Base-by-base conservation (phyloP, 2,888 invertebrate genomes). In the Heliconius ismenius region DNA sequence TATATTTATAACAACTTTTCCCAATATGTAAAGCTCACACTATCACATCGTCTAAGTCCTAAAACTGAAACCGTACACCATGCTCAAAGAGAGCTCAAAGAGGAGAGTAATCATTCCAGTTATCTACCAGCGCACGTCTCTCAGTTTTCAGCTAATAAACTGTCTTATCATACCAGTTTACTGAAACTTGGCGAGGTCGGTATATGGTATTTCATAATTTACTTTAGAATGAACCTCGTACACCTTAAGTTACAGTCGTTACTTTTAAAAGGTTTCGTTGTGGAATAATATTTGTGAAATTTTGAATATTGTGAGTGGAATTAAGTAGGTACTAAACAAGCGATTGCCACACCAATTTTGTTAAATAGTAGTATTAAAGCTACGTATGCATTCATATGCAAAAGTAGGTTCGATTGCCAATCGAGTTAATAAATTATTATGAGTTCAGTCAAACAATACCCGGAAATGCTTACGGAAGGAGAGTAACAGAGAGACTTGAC, bases 91-190 rank as follows among this genome's bases (percentile, higher is more conserved):
- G 32, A 9, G 28, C 68, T 18, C 32, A 7, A 32, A 32, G 32
- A 32, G 3, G 26, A 70, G 54, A 36, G 70, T 69, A 69, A 75
- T 62, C 62, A 63, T 62, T 63, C 63, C 32, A 13, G 62, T 75
- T 75, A 63, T 75, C 32, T 75, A 49, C 62, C 62, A 49, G 32
- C 21, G 62, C 75, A 75, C 75, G 49, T 69, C 62, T 32, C 49
- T 36, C 63, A 32, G 62, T 75, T 75, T 62, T 69, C 68, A 75
- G 75, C 68, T 60, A 75, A 60, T 75, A 68, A 75, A 69, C 68
- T 69, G 28, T 18, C 68, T 75, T 68, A 75, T 69, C 75, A 28
- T 62, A 69, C 32, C 54, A n/a, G 11, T 24, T 1, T 49, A 49
- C 32, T 68, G 18, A 68, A 74, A 58, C 67, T 68, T 69, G 24